Evolutionary conservation across 2,888 invertebrate species (phyloP).

Genomic region (Aspidiotus destructor): DNA sequence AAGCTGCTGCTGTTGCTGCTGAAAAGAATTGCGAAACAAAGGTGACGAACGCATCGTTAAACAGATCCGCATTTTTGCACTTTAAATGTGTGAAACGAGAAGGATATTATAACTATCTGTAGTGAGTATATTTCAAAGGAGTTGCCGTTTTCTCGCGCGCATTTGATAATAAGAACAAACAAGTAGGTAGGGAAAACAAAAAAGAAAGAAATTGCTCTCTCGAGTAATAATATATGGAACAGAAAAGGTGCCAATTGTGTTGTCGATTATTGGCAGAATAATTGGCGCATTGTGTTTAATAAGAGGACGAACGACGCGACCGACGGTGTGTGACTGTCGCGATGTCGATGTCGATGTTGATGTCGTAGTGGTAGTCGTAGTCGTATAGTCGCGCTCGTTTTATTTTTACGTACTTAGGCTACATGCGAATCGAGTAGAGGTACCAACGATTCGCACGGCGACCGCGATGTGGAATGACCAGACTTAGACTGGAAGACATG

Average conservation of each 20-base stretch:
- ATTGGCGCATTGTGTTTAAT: constrained; percentile 33
- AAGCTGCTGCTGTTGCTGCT: too few relatives aligned
- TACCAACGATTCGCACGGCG: constrained; percentile 18
- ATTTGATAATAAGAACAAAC: not conserved
- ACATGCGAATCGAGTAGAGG: constrained; percentile 12
- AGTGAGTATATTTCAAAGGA: constrained; percentile 22
- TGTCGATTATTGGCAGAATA: constrained; percentile 33
- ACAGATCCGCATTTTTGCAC: constrained; percentile 31
- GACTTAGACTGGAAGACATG: constrained; percentile 26
- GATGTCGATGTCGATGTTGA: too few relatives aligned
- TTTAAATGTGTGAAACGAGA: constrained; percentile 23
- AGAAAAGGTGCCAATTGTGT: constrained; percentile 32
- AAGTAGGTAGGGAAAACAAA: constrained; percentile 5
- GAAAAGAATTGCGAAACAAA: constrained; percentile 14
- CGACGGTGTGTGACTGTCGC: too few relatives aligned
- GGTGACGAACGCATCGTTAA: constrained; percentile 31
- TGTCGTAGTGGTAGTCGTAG: too few relatives aligned
- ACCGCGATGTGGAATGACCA: constrained; percentile 5
- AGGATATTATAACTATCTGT: constrained; percentile 9
- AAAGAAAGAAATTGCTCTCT: constrained; percentile 7
- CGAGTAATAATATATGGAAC: constrained; percentile 29
- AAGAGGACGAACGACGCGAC: constrained; percentile 28
- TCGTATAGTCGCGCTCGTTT: too few relatives aligned
- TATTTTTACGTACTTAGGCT: too few relatives aligned
- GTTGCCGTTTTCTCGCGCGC: constrained; percentile 18